Base-by-base conservation (phyloP, 2,797 vertebrate genomes). In the Avahi laniger region DNA sequence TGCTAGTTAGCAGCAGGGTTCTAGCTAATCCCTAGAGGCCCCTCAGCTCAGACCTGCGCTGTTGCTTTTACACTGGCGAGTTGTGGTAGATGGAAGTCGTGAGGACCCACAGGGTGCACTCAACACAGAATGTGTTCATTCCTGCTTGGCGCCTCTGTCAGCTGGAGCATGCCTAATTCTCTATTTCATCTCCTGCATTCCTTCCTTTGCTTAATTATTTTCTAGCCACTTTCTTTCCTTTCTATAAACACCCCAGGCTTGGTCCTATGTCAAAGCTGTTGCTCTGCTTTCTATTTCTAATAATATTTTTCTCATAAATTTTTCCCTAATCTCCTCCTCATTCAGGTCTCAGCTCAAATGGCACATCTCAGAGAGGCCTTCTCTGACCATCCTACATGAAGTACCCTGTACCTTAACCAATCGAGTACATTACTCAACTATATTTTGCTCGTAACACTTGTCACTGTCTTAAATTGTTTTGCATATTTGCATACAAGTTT, bases 321-420 rank as follows among this genome's bases (percentile, higher is more conserved):
- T 85, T 46, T 7, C 20, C 4, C 10, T 15, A 33, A 38, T 41
- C 11, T 33, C 24, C 33, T 73, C 18, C 3, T 33, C 63, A 73
- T 46, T 52, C 22, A 50, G 5, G 2, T 57, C 46, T 65, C 8
- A 50, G 15, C 1, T 82, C 14, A 35, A 15, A 79, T 1, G 28
- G 26, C 4, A 4, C 2, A 4, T 78, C 4, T 65, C 26, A n/a
- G 75, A 20, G 57, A 82, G 82, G 28, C 3, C 61, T 46, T 88
- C 70, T 73, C 15, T 10, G 17, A 38, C 9, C 1, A 1, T 12
- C 35, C 41, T 57, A 8, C 35, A 46, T 33, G 38, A 43, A 81
- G 38, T 18, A 30, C 10, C 0, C 28, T 11, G 4, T 0, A 33
- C 0, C 4, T 15, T 1, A 52, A 35, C 3, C 38, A 24, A n/a